Base-by-base conservation (phyloP, 2,888 invertebrate species). In the Caenorhabditis zanzibari region DNA sequence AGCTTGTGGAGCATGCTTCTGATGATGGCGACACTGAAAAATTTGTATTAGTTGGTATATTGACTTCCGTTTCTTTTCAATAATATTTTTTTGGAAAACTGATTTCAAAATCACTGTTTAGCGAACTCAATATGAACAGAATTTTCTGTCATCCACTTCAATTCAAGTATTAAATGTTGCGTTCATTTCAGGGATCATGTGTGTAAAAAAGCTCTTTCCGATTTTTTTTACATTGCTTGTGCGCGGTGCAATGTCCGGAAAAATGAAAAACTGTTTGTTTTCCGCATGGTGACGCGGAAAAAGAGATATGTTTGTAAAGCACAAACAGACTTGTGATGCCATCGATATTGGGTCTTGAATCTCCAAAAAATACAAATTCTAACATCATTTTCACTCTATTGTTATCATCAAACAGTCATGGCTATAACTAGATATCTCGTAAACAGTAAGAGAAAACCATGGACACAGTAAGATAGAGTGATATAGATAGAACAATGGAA, bases 21-120 rank as follows among this genome's bases (percentile, higher is more conserved):
- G 77, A 77, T 54, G 85, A 71, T 47, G 85, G 85, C 49, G 85
- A 79, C 47, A 85, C 87, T 87, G 84, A 59, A 87, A 87, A n/a
- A n/a, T 44, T 14, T 47, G 19, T n/a, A 2, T 26, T 26, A 14
- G 0, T 26, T 54, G 54, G 2, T 54, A 26, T 10, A 24, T 54
- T 10, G 54, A 24, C 26, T 10, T 5, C 22, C 24, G 22, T 7
- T 24, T 2, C 2, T 3, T 26, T 24, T 61, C 32, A 32, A 7
- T 32, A 32, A 32, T 7, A 32, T 7, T 32, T 32, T 32, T 4
- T 32, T 32, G 32, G 32, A 32, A 32, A 32, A 32, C 32, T 32
- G 5, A 6, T 32, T 32, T 32, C 32, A 32, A 32, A 7, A 19
- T 7, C 26, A 3, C n/a, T 35, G 58, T 28, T 58, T 58, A 10